A percentile compares a stretch with the other conserved stretches of the same genome.
These are phyloP conservation scores for Macaria notata DNA, from an alignment of 2,888 invertebrate genomes.

Conservation along the genomic window DNA sequence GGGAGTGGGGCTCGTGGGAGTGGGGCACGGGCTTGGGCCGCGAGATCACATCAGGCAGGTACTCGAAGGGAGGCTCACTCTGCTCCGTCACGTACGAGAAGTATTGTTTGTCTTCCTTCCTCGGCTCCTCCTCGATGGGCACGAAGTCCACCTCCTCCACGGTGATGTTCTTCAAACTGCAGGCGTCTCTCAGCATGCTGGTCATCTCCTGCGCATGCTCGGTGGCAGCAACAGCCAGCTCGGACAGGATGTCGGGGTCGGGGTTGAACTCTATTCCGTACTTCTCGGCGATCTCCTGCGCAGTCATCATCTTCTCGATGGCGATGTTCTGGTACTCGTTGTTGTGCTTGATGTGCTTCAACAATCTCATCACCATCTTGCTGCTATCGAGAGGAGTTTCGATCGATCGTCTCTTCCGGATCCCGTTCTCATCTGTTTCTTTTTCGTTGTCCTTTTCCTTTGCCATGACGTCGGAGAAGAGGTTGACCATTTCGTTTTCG, in stretches of 20 bases:
- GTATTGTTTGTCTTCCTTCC: conserved; percentile 40
- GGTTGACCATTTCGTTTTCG: conserved; percentile 63
- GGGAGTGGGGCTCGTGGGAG: conserved; percentile 56
- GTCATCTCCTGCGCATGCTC: conserved; percentile 66
- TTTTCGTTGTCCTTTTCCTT: conserved; percentile 27
- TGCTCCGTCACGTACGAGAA: conserved; percentile 43
- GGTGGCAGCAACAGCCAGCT: conserved; percentile 63
- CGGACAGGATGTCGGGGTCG: conserved; percentile 66
- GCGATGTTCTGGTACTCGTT: conserved; percentile 76
- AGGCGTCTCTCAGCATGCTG: conserved; percentile 55
- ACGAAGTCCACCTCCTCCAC: conserved; percentile 39
- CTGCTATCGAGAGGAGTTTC: conserved; percentile 70
- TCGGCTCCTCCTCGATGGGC: conserved; percentile 32
- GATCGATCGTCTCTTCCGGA: conserved; percentile 57
- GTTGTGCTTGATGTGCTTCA: conserved; percentile 69
- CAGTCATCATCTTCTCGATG: conserved; percentile 76
- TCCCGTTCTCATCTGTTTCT: conserved; percentile 41
- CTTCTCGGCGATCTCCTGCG: conserved; percentile 75
- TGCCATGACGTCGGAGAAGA: conserved; percentile 54
- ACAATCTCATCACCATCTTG: conserved; percentile 59
- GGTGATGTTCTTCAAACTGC: conserved; percentile 47
- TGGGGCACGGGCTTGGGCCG: conserved; percentile 26
- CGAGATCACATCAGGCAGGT: conserved; percentile 24
- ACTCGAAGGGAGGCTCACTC: conserved; percentile 34
- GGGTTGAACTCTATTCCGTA: conserved; percentile 69